Percentiles rank a stretch among this genome's conserved stretches.
Evolutionary conservation across 2,888 invertebrate genomes (phyloP).

Genomic region (Tenthredo livida): DNA sequence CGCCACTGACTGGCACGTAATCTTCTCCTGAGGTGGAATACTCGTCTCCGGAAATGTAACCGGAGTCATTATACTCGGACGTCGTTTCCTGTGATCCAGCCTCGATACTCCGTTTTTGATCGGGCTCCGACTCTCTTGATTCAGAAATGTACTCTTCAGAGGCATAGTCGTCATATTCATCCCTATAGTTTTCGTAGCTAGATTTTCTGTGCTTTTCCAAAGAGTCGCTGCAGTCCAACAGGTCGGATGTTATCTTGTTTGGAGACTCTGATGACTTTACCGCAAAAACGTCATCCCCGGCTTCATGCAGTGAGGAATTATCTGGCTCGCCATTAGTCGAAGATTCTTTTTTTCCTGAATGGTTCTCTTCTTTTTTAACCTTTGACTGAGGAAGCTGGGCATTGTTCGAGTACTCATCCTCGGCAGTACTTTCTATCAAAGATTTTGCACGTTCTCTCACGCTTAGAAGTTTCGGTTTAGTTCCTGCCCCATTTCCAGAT

Average conservation of each 20-base stretch:
- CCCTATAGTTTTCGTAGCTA: slow-evolving; percentile 51
- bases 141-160: slow-evolving; percentile 46
- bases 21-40: slow-evolving; percentile 31
- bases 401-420: slow-evolving; percentile 4
- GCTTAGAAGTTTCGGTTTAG: slow-evolving; percentile 34
- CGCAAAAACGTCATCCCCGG: slow-evolving; percentile 52
- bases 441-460: slow-evolving; percentile 20
- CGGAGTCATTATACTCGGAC: slow-evolving; percentile 27
- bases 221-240: slow-evolving; percentile 51
- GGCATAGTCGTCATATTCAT: slow-evolving; percentile 52
- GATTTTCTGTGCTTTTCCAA: slow-evolving; percentile 12
- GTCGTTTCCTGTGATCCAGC: slow-evolving; percentile 8
- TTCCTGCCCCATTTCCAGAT: slow-evolving; percentile 19
- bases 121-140: slow-evolving; percentile 23
- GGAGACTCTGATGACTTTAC: slow-evolving; percentile 58
- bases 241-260: slow-evolving; percentile 55
- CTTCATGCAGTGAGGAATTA: slow-evolving; percentile 1
- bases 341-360: slow-evolving; percentile 54
- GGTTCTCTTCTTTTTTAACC: slow-evolving; percentile 53
- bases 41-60: slow-evolving; percentile 11
- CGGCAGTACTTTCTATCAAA: slow-evolving; percentile 19
- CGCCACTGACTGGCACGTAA: slow-evolving; percentile 27
- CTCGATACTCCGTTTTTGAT: slow-evolving; percentile 19
- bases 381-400: slow-evolving; percentile 8
- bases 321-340: slow-evolving; percentile 38